Base-by-base conservation (phyloP, 2,888 invertebrate genomes). In the Litoditis marina region DNA sequence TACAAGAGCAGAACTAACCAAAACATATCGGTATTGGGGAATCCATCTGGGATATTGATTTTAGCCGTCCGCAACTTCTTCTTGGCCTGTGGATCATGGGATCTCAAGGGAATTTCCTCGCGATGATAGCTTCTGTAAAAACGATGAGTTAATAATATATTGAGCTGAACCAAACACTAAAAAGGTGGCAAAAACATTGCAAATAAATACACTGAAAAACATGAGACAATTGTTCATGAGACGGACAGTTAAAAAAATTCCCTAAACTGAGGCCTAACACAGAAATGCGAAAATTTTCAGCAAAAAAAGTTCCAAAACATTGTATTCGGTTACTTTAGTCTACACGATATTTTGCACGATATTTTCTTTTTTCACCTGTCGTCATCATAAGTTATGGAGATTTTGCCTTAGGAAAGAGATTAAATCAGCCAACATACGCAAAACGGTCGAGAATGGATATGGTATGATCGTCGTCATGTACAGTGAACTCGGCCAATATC, bases 401-500 rank as follows among this genome's bases (percentile, higher is more conserved):
- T n/a, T n/a, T n/a, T n/a, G n/a, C n/a, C 25, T 47, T 47, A 16
- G 47, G 47, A 47, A 47, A 16, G 25, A 19, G 19, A 47, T 13
- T 8, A 50, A 16, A 7, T 50, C 16, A 50, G 22, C n/a, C n/a
- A 49, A 57, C 63, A 53, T 28, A 72, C 71, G 66, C 39, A 51
- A 76, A 76, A 56, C 76, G 56, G 53, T 76, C 76, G 11, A 76
- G 54, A 52, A 76, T 69, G 4, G 73, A 68, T 27, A 61, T 57
- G 25, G 74, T 69, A 63, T 76, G 72, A 32, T 71, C 63, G 25
- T 71, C 73, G 46, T 66, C 69, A 13, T 51, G 54, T 16, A 60
- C 49, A 13, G 73, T 54, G 52, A 76, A 76, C 47, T 74, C 74
- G 22, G 63, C 53, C 16, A 76, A 44, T 47, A 73, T 72, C 27